Evolutionary conservation across 2,113 vertebrate genomes (phyloP).

Genomic region (Oceanodroma tethys): DNA sequence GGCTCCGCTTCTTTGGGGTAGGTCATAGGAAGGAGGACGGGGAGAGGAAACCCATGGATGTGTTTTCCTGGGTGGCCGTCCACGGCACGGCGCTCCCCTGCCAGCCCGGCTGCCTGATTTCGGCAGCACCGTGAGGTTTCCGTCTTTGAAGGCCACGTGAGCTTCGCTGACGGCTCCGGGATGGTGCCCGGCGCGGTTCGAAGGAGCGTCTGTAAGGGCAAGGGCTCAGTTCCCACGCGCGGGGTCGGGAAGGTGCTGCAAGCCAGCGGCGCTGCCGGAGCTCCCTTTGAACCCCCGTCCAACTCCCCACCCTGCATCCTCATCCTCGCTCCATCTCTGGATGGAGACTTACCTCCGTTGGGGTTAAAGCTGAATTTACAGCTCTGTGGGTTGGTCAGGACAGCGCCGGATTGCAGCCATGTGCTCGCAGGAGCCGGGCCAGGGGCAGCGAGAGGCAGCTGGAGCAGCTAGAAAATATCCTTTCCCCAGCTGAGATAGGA

Average conservation of each 20-base stretch:
- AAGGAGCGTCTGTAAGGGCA: not conserved
- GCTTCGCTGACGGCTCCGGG: not conserved
- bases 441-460: not conserved
- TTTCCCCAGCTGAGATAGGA: not conserved
- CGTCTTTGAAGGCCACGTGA: not conserved
- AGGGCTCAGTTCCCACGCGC: fast-evolving
- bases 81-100: fast-evolving
- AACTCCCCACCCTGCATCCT: not conserved
- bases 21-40: not conserved
- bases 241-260: not conserved
- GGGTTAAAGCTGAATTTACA: not conserved
- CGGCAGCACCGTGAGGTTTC: not conserved
- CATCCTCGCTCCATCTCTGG: not conserved
- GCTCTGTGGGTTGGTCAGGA: not conserved
- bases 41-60: not conserved
- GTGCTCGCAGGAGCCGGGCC: not conserved
- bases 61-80: fast-evolving
- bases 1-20: not conserved
- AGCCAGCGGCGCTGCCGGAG: not conserved
- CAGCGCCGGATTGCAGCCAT: not conserved
- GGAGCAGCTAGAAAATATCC: not conserved
- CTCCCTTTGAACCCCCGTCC: not conserved
- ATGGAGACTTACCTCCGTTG: not conserved
- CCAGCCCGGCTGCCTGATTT: not conserved
- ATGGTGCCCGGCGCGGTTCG: fast-evolving